Evolutionary conservation across 1,140 invertebrate species (phyloP), one percentile per base, ranked within the genome.

Genomic region (Listronotus oregonensis): DNA sequence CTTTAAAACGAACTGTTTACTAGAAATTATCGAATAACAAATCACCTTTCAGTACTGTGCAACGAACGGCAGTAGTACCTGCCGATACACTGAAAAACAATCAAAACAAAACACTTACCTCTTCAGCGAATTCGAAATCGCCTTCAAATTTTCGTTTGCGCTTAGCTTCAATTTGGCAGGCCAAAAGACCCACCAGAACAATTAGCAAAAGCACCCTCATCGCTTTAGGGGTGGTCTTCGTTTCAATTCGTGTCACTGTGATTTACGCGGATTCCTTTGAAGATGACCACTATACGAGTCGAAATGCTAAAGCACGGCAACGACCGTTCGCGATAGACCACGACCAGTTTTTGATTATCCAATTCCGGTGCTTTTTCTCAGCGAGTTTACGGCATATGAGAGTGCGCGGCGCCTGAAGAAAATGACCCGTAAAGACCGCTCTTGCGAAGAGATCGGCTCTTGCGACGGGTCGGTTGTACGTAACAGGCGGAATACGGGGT

Each of bases 71-170:
- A 27, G 21, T 27, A 27, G 14, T 27, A 14, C 7, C 18, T 37
- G 18, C 18, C 18, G 50, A 14, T 27, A 6, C 50, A 27, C 7
- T 6, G 14, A 27, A 8, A 10, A 27, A 17, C 9, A 47, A 32
- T 27, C 27, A 52, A 52, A 52, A 27, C 18, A 27, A 27, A 52
- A 39, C 50, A 39, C 82, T 80, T 75, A 87, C 86, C 85, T 88
- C 86, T 75, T 88, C 86, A 61, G 85, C 86, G 70, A 88, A 88
- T 70, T 87, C 86, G 73, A 88, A 88, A 69, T 88, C 86, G 9
- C 85, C 86, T 64, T 88, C 87, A 75, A 87, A 87, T 75, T 87
- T 88, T 70, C 83, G 79, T 75, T 87, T 86, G 76, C 82, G 71
- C 79, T 84, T 64, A 76, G 80, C 82, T 54, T 85, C 83, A 50